phyloP scores from a whole-genome alignment of 1,140 invertebrate genomes.

The Ceratosolen solmsi region DNA sequence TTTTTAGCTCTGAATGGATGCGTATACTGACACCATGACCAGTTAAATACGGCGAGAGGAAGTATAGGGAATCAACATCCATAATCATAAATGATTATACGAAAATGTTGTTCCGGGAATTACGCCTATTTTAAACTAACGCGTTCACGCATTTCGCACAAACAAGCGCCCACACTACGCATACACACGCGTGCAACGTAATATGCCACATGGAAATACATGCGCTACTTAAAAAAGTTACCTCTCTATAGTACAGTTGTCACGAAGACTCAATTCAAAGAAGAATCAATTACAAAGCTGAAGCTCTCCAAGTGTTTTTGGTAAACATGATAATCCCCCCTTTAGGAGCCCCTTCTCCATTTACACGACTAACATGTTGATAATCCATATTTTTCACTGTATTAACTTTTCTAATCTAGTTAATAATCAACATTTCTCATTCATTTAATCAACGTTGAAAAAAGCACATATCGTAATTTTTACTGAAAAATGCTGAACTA shows the following conservation, averaged over 20 bases:
- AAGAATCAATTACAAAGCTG: constrained; percentile 47
- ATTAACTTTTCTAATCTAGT: constrained; percentile 36
- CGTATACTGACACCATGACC: not conserved
- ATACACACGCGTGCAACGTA: too few relatives aligned
- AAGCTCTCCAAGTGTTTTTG: constrained; percentile 43
- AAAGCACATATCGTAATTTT: not conserved
- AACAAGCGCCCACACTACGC: too few relatives aligned
- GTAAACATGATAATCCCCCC: constrained; percentile 45
- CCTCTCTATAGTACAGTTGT: constrained; percentile 19
- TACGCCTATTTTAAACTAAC: not conserved
- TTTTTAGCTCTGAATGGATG: not conserved
- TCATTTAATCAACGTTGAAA: not conserved
- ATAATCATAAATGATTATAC: constrained; percentile 14
- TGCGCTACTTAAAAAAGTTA: not conserved
- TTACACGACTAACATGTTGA: constrained; percentile 1
- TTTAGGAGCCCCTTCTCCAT: not conserved
- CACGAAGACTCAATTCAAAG: constrained; percentile 45
- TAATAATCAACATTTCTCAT: not conserved
- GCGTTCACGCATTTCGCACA: too few relatives aligned
- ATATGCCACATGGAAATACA: too few relatives aligned
- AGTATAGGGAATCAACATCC: not conserved
- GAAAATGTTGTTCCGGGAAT: not conserved
- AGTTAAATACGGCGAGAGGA: not conserved
- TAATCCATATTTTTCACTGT: constrained; percentile 41
- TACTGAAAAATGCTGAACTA: not conserved